Evolutionary conservation across 2,797 vertebrate species (phyloP), one percentile per base, ranked within the genome.

Genomic region (Adelosebastes latens): DNA sequence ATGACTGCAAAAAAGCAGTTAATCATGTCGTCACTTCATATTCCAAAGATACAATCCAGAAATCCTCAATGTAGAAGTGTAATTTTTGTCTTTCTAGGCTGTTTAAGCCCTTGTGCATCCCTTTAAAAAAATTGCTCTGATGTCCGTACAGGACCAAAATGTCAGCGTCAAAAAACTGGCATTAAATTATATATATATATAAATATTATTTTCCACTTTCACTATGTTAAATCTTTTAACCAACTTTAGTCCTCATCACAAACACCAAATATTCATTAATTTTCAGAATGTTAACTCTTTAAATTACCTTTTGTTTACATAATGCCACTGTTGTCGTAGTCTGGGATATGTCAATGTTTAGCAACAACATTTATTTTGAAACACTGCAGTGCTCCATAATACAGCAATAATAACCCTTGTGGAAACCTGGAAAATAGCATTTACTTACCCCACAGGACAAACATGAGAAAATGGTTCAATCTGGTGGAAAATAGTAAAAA

Each of bases 1-100:
- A 88, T 84, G 89, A 78, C 75, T 85, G 77, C 62, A 42, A 79
- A 82, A 90, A 76, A 90, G 77, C 59, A 86, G 85, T 80, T 92
- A 77, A 89, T 89, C 89, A 86, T 75, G 49, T 82, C 49, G 31
- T 85, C 55, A 80, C 67, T 79, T 88, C 71, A 84, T 68, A 72
- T 85, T 88, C 69, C n/a, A 79, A 83, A 83, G 39, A 74, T 70
- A 74, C 42, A 82, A 77, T 76, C 29, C 61, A 80, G 71, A 84
- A 69, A 75, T 72, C 32, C 25, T 72, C 3, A 64, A 31, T 63
- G 36, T 77, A 59, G 61, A n/a, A 29, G 66, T 56, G 8, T 27
- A 56, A 62, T 67, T 73, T 63, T 53, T 62, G 63, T 9, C 7
- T 70, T 46, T 24, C 3, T 14, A 5, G 25, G 10, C 25, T 16